Base-by-base conservation (phyloP, 2,113 vertebrate species). In the Tyrannus savana region DNA sequence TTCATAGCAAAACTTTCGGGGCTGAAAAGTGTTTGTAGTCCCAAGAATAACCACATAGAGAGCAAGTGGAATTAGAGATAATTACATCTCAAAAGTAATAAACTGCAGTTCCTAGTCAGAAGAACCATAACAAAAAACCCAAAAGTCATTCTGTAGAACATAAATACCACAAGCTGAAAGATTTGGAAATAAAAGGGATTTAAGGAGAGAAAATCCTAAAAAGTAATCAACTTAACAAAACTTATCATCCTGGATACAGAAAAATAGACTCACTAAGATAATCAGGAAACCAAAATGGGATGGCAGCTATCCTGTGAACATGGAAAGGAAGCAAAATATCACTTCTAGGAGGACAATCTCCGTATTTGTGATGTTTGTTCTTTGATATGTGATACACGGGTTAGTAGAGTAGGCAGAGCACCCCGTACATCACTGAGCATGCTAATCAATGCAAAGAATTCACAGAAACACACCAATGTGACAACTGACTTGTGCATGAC, bases 341-440 rank as follows among this genome's bases (percentile, higher is more conserved):
- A 24, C 10, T 89, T 56, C 35, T 31, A 41, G 55, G 10, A 86
- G 19, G 12, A 80, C 7, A 67, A 59, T 14, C 31, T 72, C 56
- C 10, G 1, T 19, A 33, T 56, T 58, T 73, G 28, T 52, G 17
- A 68, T 53, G 37, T 37, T 59, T 60, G 7, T 47, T 82, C 56
- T 72, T 60, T 52, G 30, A 6, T 6, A 69, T 12, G 23, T 17
- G 31, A 69, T 10, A 4, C 30, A 68, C 4, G 60, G 25, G 42
- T 52, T 41, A 71, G 35, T 6, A 77, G 25, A 16, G 16, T 19
- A 60, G n/a, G 56, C 35, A 95, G 21, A 81, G 30, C 9, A 75
- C 7, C 5, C 18, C 0, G 1, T 13, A 47, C 12, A 64, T 49
- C 33, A 37, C 25, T 47, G 49, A 77, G 35, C 5, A 52, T 0